Evolutionary conservation across 1,140 invertebrate species (phyloP).

Genomic region (Venturia canescens): DNA sequence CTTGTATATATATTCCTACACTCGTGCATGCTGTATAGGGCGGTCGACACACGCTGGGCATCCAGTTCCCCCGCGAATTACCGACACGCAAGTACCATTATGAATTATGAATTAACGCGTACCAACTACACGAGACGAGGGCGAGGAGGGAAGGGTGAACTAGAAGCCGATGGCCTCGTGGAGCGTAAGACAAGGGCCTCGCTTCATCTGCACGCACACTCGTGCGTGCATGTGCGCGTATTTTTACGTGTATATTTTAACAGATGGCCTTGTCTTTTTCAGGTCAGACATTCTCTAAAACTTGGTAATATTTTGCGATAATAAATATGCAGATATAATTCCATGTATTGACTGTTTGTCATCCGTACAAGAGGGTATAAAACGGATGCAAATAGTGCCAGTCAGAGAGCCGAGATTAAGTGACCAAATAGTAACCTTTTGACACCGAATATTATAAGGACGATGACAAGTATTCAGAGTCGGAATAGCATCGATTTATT

Average conservation of each 20-base stretch:
- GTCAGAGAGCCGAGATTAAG: too few species aligned
- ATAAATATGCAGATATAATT: too few species aligned
- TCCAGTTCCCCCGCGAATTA: constrained; percentile 62
- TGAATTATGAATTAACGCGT: constrained; percentile 73
- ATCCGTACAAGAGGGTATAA: not conserved
- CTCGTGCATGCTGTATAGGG: constrained; percentile 4
- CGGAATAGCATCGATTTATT: too few species aligned
- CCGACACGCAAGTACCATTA: constrained; percentile 69
- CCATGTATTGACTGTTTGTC: not conserved
- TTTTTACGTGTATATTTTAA: not conserved
- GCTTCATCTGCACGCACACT: not conserved
- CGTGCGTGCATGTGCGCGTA: not conserved
- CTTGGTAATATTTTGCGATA: not conserved
- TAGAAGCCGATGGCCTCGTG: constrained; percentile 19
- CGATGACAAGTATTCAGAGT: too few species aligned
- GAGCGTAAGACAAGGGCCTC: not conserved
- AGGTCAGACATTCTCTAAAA: not conserved
- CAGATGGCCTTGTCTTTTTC: constrained; percentile 4
- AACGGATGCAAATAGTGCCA: too few species aligned
- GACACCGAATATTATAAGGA: too few species aligned
- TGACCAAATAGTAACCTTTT: too few species aligned
- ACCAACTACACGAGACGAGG: constrained; percentile 9
- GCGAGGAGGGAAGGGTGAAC: constrained; percentile 7
- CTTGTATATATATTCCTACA: constrained; percentile 9
- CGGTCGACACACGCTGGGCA: constrained; percentile 49